phyloP scores from a whole-genome alignment of 1,140 invertebrate genomes.

The Ruditapes philippinarum region DNA sequence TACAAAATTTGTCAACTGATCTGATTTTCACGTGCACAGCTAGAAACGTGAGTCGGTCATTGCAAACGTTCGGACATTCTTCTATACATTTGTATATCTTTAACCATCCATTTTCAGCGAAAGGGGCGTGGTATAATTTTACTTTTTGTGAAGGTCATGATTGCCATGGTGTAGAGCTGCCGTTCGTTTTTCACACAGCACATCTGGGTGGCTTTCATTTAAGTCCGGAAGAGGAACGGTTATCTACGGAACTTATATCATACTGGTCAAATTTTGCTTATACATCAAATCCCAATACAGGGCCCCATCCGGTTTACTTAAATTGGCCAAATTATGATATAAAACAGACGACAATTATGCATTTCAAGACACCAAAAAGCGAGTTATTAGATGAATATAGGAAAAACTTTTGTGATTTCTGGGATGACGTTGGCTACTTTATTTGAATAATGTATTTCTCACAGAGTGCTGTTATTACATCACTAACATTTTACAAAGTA shows the following conservation, averaged over 20 bases:
- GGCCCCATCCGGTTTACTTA: background rate
- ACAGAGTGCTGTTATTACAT: no score
- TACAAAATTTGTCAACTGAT: conserved; percentile 69
- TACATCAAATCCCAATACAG: conserved; percentile 75
- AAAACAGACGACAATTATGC: conserved; percentile 55
- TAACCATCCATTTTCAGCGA: conserved; percentile 77
- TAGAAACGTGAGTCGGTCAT: conserved; percentile 52
- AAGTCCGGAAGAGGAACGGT: conserved; percentile 72
- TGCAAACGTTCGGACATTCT: conserved; percentile 50
- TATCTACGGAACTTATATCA: conserved; percentile 75
- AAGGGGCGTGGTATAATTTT: conserved; percentile 76
- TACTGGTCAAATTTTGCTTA: conserved; percentile 84
- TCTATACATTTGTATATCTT: conserved; percentile 77
- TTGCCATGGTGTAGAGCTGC: conserved; percentile 81
- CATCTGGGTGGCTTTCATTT: conserved; percentile 63
- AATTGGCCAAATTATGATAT: conserved; percentile 73
- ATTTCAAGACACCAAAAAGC: conserved; percentile 73
- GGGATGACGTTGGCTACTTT: conserved; percentile 75
- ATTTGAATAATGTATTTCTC: conserved; percentile 60
- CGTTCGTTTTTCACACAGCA: conserved; percentile 77
- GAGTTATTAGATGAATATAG: conserved; percentile 65
- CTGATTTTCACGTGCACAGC: conserved; percentile 72
- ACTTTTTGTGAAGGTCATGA: conserved; percentile 79
- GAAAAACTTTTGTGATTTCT: conserved; percentile 75
- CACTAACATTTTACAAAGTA: no score